Evolutionary conservation across 1,140 invertebrate genomes (phyloP).

Genomic region (Drosophila nasuta): DNA sequence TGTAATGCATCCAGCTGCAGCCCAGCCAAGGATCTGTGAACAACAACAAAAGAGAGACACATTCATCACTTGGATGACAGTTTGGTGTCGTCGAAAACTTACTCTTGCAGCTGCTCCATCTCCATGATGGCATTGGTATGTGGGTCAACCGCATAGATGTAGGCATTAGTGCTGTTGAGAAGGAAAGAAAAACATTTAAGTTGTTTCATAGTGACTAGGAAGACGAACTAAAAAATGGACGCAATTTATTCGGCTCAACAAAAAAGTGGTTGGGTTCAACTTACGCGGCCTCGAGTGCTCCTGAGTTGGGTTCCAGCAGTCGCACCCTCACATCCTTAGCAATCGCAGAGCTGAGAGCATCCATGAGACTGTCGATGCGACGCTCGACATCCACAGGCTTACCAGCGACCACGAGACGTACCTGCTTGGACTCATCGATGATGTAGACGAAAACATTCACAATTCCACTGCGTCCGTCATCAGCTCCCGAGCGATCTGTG

Average conservation of each 20-base stretch:
- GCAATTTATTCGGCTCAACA: no score
- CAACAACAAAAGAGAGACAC: not conserved
- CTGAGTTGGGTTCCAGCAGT: conserved; percentile 90
- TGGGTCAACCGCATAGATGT: conserved; percentile 93
- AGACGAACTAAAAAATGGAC: no score
- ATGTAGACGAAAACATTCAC: conserved; percentile 94
- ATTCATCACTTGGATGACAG: conserved; percentile 26
- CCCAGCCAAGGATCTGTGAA: conserved; percentile 58
- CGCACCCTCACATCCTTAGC: conserved; percentile 91
- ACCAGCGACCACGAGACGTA: conserved; percentile 91
- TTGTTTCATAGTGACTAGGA: no score
- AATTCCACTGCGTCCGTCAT: conserved; percentile 92
- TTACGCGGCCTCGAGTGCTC: conserved; percentile 88
- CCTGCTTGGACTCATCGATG: conserved; percentile 91
- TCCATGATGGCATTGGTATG: conserved; percentile 92
- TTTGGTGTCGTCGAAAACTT: conserved; percentile 73
- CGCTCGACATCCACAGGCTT: conserved; percentile 91
- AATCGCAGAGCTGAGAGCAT: conserved; percentile 89
- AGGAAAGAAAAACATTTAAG: not conserved
- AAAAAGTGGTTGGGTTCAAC: conserved; percentile 69
- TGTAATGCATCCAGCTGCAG: conserved; percentile 76
- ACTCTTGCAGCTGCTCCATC: conserved; percentile 91
- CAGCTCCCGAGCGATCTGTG: conserved; percentile 90
- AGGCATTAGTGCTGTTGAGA: conserved; percentile 90
- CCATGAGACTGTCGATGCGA: conserved; percentile 89